These are phyloP conservation scores for Ceratosolen fusciceps DNA, from an alignment of 1,140 invertebrate genomes.

Conservation along the genomic window DNA sequence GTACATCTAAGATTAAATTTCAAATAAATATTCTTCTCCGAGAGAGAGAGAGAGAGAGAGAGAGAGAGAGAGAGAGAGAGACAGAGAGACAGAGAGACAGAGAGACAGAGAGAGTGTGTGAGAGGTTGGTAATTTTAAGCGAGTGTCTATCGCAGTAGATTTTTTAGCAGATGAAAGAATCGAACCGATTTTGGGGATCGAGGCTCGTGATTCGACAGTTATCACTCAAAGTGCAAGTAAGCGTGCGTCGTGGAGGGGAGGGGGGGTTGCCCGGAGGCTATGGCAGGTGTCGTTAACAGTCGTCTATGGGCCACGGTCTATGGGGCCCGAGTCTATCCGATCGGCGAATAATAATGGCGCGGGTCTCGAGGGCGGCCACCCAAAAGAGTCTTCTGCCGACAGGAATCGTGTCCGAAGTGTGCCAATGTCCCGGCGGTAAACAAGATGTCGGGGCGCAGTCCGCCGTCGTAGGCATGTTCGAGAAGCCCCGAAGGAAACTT, in stretches of 20 bases:
- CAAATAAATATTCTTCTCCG: neutral
- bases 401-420: constrained; percentile 4
- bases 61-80: neutral
- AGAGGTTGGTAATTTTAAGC: neutral
- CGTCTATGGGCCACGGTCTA: too few species aligned
- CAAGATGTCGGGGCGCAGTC: neutral
- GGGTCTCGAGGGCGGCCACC: too few species aligned
- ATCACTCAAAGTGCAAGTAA: neutral
- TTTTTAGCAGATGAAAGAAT: neutral
- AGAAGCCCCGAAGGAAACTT: constrained; percentile 44
- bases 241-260: neutral
- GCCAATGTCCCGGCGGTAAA: constrained; percentile 8
- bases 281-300: too few species aligned
- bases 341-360: too few species aligned
- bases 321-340: too few species aligned
- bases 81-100: too few species aligned
- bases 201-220: neutral
- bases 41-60: neutral
- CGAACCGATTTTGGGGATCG: neutral
- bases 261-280: too few species aligned
- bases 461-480: neutral
- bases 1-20: neutral
- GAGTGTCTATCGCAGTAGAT: too few species aligned
- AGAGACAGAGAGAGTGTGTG: neutral
- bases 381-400: neutral